A percentile compares a stretch with the other conserved stretches of the same genome.
These are phyloP conservation scores for Antitype chi DNA, from an alignment of 2,888 invertebrate species.

Conservation along the genomic window DNA sequence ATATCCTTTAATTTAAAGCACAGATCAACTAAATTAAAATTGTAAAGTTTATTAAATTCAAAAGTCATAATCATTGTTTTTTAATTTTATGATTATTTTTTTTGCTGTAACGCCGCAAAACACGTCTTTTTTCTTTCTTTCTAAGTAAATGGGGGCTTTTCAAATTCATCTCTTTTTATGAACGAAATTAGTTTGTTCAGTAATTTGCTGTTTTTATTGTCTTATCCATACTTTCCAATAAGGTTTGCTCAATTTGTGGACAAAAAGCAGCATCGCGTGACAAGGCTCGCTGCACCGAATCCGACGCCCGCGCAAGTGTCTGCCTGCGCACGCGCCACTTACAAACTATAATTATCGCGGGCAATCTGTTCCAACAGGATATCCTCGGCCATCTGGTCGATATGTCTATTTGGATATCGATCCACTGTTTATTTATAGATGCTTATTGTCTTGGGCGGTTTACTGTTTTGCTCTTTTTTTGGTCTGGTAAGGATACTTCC, in stretches of 20 bases:
- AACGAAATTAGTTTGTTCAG: not conserved
- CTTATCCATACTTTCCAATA: not conserved
- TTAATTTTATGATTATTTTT: too few relatives aligned
- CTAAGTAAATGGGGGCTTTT: too few relatives aligned
- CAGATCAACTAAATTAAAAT: too few relatives aligned
- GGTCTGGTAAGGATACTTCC: slow-evolving; percentile 39
- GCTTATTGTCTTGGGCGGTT: slow-evolving; percentile 72
- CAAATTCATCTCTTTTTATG: not conserved
- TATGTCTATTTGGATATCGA: slow-evolving; percentile 78
- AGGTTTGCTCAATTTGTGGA: slow-evolving; percentile 9
- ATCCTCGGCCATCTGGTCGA: slow-evolving; percentile 88
- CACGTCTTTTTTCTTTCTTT: too few relatives aligned
- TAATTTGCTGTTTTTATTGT: not conserved
- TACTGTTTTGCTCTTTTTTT: slow-evolving; percentile 36
- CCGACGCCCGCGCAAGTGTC: slow-evolving; percentile 57
- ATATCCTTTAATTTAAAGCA: not conserved
- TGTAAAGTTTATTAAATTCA: too few relatives aligned
- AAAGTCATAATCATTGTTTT: too few relatives aligned
- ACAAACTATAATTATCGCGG: slow-evolving; percentile 82
- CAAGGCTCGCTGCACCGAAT: slow-evolving; percentile 44
- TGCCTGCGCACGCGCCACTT: slow-evolving; percentile 77
- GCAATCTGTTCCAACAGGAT: slow-evolving; percentile 88
- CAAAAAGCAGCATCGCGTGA: slow-evolving; percentile 56
- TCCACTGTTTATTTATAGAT: slow-evolving; percentile 73
- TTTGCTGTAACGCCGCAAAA: too few relatives aligned